Evolutionary conservation across 2,888 invertebrate species (phyloP).

Genomic region (Phytoseiulus persimilis): DNA sequence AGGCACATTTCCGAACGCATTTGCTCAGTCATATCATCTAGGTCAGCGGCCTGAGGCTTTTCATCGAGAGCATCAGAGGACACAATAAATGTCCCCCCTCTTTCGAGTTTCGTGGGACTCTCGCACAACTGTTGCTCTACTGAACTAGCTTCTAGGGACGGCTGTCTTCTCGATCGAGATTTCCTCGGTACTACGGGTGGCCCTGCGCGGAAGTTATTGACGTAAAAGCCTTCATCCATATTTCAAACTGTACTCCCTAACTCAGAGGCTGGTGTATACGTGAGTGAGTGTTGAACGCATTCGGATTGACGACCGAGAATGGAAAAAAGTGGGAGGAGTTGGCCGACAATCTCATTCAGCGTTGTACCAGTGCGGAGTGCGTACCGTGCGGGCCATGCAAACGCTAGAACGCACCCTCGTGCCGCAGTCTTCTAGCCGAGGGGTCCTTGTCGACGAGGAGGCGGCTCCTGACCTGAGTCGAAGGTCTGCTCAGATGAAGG

Average conservation of each 20-base stretch:
- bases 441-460: constrained; percentile 25
- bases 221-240: background rate
- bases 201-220: background rate
- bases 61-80: background rate
- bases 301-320: background rate
- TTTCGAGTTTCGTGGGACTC: constrained; percentile 7
- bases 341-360: background rate
- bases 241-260: background rate
- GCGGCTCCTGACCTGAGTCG: constrained; percentile 7
- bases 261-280: background rate
- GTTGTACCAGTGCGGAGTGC: background rate
- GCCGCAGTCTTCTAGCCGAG: background rate
- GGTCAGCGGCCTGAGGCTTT: background rate
- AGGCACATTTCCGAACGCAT: constrained; percentile 24
- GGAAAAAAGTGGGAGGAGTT: background rate
- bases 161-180: constrained; percentile 21
- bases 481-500: constrained; percentile 21
- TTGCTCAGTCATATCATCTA: constrained; percentile 6
- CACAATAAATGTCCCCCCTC: constrained; percentile 21
- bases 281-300: background rate
- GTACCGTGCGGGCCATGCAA: constrained; percentile 38
- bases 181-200: constrained; percentile 19
- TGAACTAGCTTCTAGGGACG: background rate
- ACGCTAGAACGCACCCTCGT: constrained; percentile 37
- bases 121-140: background rate